phyloP scores from a whole-genome alignment of 2,797 vertebrate genomes.

The Morelia viridis region DNA sequence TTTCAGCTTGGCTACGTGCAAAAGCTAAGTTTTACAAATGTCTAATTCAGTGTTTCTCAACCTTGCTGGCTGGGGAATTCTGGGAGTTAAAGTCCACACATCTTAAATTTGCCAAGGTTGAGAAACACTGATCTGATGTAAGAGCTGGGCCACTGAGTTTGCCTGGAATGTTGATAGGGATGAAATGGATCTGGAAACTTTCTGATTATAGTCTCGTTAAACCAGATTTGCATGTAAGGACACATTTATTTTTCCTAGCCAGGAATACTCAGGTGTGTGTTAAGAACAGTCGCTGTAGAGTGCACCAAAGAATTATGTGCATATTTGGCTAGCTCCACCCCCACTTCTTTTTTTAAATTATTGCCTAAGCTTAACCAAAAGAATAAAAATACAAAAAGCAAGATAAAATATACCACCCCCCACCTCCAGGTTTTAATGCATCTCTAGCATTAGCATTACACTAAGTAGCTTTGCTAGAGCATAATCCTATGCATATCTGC shows the following conservation, averaged over 20 bases:
- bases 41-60: neutral
- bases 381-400: neutral
- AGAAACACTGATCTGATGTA: neutral
- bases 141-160: neutral
- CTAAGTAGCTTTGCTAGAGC: neutral
- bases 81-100: too few species aligned
- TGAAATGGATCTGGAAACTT: constrained; percentile 9
- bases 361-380: neutral
- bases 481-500: neutral
- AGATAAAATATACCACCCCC: neutral
- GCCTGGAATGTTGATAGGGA: constrained; percentile 16
- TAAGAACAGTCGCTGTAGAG: neutral
- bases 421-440: neutral
- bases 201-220: constrained; percentile 16
- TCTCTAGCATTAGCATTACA: neutral
- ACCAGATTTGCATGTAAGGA: neutral
- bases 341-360: neutral
- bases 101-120: too few species aligned
- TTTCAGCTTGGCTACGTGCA: constrained; percentile 1
- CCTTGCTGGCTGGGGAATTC: too few species aligned
- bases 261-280: neutral
- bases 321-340: neutral
- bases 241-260: constrained; percentile 21
- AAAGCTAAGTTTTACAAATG: neutral
- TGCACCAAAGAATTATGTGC: neutral